Evolutionary conservation across 1,140 invertebrate species (phyloP).

Genomic region (Scaptomyza graminum): DNA sequence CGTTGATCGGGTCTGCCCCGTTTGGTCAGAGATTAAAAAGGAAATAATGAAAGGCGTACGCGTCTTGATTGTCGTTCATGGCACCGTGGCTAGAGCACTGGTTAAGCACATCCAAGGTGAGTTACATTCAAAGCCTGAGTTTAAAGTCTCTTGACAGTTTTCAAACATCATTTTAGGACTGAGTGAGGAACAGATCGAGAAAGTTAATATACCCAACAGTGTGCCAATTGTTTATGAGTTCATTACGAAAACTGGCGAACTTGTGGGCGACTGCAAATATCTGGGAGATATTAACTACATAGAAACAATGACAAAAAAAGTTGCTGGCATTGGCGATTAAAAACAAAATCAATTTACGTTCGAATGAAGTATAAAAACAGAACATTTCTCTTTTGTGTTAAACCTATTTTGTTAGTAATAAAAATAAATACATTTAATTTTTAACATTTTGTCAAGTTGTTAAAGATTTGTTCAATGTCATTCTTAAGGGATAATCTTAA

Average conservation of each 20-base stretch:
- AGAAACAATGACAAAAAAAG: slow-evolving; percentile 86
- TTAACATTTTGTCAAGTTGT: neutral
- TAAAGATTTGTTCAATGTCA: neutral
- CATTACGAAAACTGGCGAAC: slow-evolving; percentile 85
- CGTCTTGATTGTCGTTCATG: slow-evolving; percentile 89
- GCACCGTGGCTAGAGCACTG: slow-evolving; percentile 88
- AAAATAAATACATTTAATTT: slow-evolving; percentile 2
- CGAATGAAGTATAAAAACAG: neutral
- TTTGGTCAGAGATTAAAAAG: slow-evolving; percentile 88
- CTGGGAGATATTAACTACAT: slow-evolving; percentile 88
- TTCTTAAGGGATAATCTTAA: neutral
- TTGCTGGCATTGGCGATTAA: slow-evolving; percentile 73
- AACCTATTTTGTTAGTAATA: neutral
- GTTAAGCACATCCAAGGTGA: slow-evolving; percentile 88
- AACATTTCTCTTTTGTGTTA: neutral
- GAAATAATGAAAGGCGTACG: slow-evolving; percentile 86
- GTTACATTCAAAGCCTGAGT: neutral
- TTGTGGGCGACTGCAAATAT: slow-evolving; percentile 86
- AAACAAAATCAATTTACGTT: neutral
- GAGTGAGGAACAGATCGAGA: slow-evolving; percentile 87
- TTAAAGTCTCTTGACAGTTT: no score
- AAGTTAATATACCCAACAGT: slow-evolving; percentile 89
- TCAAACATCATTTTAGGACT: slow-evolving; percentile 82
- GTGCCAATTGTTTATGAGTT: slow-evolving; percentile 89
- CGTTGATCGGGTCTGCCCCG: slow-evolving; percentile 86